phyloP scores from a whole-genome alignment of 2,888 invertebrate species.

The Sipunculus nudus region DNA sequence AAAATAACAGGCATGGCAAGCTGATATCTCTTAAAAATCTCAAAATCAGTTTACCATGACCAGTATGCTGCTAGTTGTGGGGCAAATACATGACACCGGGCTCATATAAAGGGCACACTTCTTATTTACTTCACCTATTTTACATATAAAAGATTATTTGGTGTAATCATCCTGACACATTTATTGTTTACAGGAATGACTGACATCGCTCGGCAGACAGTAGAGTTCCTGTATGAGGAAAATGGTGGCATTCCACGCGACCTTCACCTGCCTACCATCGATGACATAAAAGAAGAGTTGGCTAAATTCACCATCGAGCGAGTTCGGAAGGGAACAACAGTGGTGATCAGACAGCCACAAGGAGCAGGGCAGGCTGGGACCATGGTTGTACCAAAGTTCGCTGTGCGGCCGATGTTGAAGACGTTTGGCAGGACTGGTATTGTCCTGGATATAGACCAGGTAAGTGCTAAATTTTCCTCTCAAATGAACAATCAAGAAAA shows the following conservation, averaged over 20 bases:
- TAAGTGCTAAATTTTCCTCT: slow-evolving; percentile 29
- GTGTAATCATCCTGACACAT: too few species aligned
- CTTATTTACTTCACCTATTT: too few species aligned
- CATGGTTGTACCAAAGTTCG: slow-evolving; percentile 62
- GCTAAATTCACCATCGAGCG: slow-evolving; percentile 66
- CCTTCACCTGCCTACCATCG: slow-evolving; percentile 65
- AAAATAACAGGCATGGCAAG: too few species aligned
- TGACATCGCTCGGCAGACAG: slow-evolving; percentile 67
- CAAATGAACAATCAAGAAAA: background rate
- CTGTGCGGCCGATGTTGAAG: slow-evolving; percentile 63
- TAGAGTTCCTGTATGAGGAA: slow-evolving; percentile 67
- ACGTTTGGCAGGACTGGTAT: slow-evolving; percentile 66
- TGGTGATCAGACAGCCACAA: slow-evolving; percentile 55
- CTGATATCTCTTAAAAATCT: too few species aligned
- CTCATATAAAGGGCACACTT: too few species aligned
- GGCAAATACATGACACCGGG: too few species aligned
- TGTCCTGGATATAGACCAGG: slow-evolving; percentile 64
- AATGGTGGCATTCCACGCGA: slow-evolving; percentile 66
- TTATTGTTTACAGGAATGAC: slow-evolving; percentile 61
- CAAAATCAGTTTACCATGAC: too few species aligned
- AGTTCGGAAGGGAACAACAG: slow-evolving; percentile 64
- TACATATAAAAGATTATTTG: too few species aligned
- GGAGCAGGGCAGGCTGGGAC: slow-evolving; percentile 43
- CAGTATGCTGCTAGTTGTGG: too few species aligned
- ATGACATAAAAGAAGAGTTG: slow-evolving; percentile 65